phyloP scores from a whole-genome alignment of 2,888 invertebrate genomes.

The Heliconius ismenius region DNA sequence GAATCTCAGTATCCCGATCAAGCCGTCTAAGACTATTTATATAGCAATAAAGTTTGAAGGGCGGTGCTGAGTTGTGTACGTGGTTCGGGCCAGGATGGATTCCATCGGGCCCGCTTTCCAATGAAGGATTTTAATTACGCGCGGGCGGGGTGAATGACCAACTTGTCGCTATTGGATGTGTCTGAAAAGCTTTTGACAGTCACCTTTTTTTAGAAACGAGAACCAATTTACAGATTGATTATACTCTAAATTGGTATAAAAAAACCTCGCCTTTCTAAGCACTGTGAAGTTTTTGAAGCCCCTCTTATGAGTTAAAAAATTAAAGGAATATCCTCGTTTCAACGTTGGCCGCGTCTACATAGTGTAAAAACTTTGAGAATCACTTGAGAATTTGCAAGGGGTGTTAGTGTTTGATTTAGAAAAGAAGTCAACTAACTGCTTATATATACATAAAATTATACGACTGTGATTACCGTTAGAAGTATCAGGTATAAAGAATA shows the following conservation, averaged over 20 bases:
- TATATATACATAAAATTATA: not conserved
- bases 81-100: slow-evolving; percentile 77
- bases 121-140: slow-evolving; percentile 81
- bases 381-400: not conserved
- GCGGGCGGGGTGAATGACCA: slow-evolving; percentile 70
- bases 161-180: slow-evolving; percentile 53
- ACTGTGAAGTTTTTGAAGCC: slow-evolving; percentile 16
- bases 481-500: not conserved
- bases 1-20: slow-evolving; percentile 34
- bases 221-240: slow-evolving; percentile 41
- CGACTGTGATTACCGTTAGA: not conserved
- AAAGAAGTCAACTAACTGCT: not conserved
- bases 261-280: slow-evolving; percentile 29
- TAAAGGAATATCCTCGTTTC: slow-evolving; percentile 2
- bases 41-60: slow-evolving; percentile 69
- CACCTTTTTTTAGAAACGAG: slow-evolving; percentile 49
- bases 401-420: not conserved
- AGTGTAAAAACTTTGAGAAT: not conserved
- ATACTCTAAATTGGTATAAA: slow-evolving; percentile 35
- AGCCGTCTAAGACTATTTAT: slow-evolving; percentile 67
- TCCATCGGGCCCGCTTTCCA: slow-evolving; percentile 78
- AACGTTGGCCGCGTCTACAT: not conserved
- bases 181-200: slow-evolving; percentile 60
- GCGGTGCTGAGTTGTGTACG: slow-evolving; percentile 70
- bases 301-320: slow-evolving; percentile 5